These are phyloP conservation scores for Haplochromis vanheusdeni DNA, from an alignment of 2,113 vertebrate species.

Conservation along the genomic window DNA sequence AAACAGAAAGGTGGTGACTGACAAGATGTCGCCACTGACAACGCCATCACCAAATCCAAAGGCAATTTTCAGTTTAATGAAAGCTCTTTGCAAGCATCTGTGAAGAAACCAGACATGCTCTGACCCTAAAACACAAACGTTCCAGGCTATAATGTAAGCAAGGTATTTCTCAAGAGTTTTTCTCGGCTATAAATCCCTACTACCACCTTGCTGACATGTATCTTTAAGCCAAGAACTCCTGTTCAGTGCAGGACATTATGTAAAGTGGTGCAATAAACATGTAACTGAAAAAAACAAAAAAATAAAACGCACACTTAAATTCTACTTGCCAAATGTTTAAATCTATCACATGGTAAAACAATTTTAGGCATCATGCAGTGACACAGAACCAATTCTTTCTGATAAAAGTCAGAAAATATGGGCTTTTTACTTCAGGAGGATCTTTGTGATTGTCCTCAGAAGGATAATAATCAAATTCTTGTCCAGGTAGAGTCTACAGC, in stretches of 20 bases:
- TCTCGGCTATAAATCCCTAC: neutral
- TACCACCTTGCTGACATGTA: neutral
- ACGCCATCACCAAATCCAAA: neutral
- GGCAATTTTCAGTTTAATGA: neutral
- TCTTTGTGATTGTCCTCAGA: neutral
- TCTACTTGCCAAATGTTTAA: neutral
- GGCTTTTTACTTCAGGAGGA: neutral
- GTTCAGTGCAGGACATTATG: neutral
- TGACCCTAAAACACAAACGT: neutral
- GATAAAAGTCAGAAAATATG: neutral
- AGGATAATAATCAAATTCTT: neutral
- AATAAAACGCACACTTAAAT: neutral
- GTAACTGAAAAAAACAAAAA: neutral
- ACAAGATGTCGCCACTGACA: neutral
- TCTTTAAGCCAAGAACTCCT: neutral
- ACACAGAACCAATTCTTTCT: neutral
- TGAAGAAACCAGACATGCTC: neutral
- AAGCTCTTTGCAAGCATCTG: neutral
- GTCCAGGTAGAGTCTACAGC: neutral
- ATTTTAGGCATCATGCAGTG: neutral
- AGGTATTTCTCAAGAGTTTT: neutral
- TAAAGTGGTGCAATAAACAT: neutral
- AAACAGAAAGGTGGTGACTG: constrained; percentile 35
- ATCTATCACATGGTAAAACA: neutral
- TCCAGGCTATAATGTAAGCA: neutral